Conservation (phyloP, 1,140 invertebrate species). For the Vanessa tameamea region DNA sequence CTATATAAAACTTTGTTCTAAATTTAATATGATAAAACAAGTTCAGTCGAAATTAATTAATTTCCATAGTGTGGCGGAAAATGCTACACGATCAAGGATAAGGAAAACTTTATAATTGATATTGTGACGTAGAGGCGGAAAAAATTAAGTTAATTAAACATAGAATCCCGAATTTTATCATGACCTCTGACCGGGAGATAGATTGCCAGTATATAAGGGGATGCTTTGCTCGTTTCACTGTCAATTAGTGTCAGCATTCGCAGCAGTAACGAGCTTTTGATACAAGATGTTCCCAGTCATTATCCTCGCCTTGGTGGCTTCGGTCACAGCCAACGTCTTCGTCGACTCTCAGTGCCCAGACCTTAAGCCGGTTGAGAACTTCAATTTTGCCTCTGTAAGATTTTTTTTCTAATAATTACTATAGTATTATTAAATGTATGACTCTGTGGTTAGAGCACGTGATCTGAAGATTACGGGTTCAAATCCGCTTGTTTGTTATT, state of each 20-base stretch:
- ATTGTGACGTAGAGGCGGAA: neutral
- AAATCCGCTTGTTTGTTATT: no score
- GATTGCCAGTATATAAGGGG: neutral
- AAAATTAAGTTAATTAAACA: neutral
- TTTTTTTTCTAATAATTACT: conserved; percentile 17
- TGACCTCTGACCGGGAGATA: conserved; percentile 3
- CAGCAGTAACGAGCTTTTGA: neutral
- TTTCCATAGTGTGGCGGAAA: no score
- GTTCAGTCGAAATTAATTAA: no score
- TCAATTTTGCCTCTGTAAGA: conserved; percentile 58
- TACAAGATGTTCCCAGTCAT: conserved; percentile 43
- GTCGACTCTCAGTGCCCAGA: conserved; percentile 45
- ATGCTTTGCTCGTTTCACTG: neutral
- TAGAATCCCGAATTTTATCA: neutral
- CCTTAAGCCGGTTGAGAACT: conserved; percentile 55
- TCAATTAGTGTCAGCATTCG: conserved; percentile 11
- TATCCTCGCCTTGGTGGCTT: conserved; percentile 46
- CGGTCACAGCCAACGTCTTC: conserved; percentile 43
- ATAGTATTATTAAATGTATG: no score
- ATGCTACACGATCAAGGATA: no score
- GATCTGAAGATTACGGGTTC: no score
- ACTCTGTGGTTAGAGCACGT: no score
- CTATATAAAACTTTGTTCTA: no score
- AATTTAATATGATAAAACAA: no score
- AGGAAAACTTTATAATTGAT: neutral